Conservation (phyloP, 2,888 invertebrate genomes). For the Lithophane semibrunnea region DNA sequence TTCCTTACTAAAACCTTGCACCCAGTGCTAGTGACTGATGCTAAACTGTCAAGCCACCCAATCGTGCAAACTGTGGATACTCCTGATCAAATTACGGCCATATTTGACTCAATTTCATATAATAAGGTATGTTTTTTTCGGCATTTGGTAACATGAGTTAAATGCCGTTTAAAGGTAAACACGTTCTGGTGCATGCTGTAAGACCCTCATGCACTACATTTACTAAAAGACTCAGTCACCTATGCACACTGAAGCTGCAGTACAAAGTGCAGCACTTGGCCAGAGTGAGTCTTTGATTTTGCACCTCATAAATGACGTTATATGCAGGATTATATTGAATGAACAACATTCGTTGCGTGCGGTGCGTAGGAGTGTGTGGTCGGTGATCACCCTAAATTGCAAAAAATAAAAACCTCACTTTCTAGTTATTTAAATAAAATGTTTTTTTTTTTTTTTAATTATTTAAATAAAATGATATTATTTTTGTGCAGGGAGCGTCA, state of each 20-base stretch:
- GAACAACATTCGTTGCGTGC: background rate
- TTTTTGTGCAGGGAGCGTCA: conserved; percentile 93
- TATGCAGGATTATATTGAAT: background rate
- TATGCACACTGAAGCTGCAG: background rate
- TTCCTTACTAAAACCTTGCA: conserved; percentile 94
- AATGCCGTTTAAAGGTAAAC: background rate
- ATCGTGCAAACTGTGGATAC: conserved; percentile 96
- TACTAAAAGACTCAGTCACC: background rate
- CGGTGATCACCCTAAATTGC: background rate
- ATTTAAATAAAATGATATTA: background rate
- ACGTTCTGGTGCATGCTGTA: background rate
- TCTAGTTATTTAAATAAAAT: background rate
- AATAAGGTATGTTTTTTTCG: conserved; percentile 92
- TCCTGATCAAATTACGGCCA: conserved; percentile 97
- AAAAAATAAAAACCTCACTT: background rate
- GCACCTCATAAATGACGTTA: background rate
- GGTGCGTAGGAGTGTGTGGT: background rate
- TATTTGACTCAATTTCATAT: conserved; percentile 98
- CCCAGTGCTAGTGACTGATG: conserved; percentile 93
- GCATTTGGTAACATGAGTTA: background rate
- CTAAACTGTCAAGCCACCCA: conserved; percentile 96
- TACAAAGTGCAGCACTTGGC: background rate
- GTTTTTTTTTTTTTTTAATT: too few species aligned
- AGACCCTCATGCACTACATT: background rate
- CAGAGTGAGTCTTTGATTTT: background rate